A percentile compares a stretch with the other conserved stretches of the same genome.
Conservation (phyloP, 2,797 vertebrate genomes). For the Sebastes itinus region DNA sequence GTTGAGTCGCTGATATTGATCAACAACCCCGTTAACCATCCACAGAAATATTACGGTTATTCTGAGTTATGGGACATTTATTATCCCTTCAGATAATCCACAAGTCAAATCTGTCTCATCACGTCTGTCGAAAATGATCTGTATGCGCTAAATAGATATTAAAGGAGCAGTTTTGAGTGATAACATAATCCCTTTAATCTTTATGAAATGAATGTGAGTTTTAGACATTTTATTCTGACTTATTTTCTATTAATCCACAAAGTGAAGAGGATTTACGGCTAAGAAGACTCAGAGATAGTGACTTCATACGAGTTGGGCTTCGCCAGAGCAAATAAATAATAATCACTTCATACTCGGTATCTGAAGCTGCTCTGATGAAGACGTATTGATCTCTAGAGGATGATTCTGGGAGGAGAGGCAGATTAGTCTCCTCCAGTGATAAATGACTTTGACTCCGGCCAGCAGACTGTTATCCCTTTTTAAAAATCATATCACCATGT, state of each 20-base stretch:
- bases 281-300: neutral
- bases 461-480: neutral
- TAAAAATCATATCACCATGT: neutral
- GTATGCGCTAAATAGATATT: neutral
- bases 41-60: neutral
- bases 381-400: conserved; percentile 40
- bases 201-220: neutral
- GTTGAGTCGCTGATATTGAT: conserved; percentile 22
- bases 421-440: conserved; percentile 16
- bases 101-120: neutral
- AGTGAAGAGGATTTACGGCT: conserved; percentile 14
- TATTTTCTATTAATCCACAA: conserved; percentile 5
- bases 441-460: neutral
- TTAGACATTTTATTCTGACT: neutral
- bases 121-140: neutral
- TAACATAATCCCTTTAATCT: neutral
- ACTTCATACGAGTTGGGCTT: neutral
- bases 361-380: conserved; percentile 36
- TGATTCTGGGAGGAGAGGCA: conserved; percentile 7
- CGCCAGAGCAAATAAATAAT: conserved; percentile 22
- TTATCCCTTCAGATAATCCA: neutral
- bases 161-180: neutral
- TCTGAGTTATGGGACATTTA: neutral
- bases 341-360: conserved; percentile 1
- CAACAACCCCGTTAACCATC: conserved; percentile 17